A percentile compares a stretch with the other conserved stretches of the same genome.
Evolutionary conservation across 2,797 vertebrate species (phyloP).

Genomic region (Rhynchotus rufescens): DNA sequence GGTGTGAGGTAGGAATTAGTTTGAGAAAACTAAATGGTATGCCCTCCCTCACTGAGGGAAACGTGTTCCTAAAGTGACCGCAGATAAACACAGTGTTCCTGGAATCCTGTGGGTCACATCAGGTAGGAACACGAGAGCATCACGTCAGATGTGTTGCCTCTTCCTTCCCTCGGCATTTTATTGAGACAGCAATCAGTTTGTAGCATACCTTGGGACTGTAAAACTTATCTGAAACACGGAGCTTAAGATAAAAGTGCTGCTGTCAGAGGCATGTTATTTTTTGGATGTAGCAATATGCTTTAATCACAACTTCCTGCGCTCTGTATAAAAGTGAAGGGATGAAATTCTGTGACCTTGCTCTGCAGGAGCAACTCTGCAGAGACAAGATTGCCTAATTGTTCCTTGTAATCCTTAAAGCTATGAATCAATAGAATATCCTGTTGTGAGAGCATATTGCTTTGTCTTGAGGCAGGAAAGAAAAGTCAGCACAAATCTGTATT

Average conservation of each 20-base stretch:
- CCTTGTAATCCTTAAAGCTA: neutral
- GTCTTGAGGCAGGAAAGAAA: neutral
- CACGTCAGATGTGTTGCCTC: neutral
- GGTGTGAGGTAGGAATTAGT: neutral
- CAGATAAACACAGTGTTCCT: neutral
- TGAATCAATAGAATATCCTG: neutral
- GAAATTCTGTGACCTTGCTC: neutral
- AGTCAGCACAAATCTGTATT: neutral
- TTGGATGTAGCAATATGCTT: neutral
- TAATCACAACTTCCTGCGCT: neutral
- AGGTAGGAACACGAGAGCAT: neutral
- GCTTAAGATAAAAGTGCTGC: neutral
- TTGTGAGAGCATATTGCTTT: neutral
- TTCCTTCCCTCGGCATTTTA: neutral
- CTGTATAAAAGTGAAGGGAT: neutral
- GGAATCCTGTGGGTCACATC: accelerated
- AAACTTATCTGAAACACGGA: neutral
- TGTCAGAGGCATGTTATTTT: neutral
- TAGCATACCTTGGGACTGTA: neutral
- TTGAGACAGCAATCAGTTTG: neutral
- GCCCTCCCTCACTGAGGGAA: neutral
- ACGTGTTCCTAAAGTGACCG: neutral
- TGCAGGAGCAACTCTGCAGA: neutral
- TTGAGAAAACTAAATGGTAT: neutral
- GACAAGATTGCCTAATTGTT: neutral